A percentile compares a stretch with the other conserved stretches of the same genome.
phyloP scores from a whole-genome alignment of 2,888 invertebrate species.

The Drosophila pseudotakahashii region DNA sequence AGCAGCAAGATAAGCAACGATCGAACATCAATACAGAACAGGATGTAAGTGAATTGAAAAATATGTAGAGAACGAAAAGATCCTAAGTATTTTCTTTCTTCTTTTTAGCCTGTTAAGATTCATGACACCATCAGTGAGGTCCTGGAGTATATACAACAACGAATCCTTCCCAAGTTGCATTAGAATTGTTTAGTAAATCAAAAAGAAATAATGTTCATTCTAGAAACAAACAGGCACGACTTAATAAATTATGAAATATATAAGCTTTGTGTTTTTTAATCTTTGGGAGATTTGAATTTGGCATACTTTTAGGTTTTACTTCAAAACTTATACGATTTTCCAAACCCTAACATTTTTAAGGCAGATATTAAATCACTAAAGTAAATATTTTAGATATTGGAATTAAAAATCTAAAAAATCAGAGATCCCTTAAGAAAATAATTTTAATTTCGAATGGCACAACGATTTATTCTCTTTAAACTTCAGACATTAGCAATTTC shows the following conservation, averaged over 20 bases:
- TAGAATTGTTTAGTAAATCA: background rate
- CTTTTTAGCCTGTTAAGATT: conserved; percentile 61
- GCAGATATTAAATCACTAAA: background rate
- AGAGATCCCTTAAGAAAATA: background rate
- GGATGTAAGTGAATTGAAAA: conserved; percentile 46
- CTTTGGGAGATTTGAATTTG: too few species aligned
- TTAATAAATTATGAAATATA: background rate
- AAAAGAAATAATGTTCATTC: background rate
- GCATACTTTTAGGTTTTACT: too few species aligned
- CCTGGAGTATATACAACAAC: conserved; percentile 73
- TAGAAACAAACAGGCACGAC: background rate
- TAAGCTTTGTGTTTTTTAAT: background rate
- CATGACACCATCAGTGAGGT: conserved; percentile 71
- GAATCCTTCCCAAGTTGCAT: conserved; percentile 67
- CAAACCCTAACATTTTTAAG: too few species aligned
- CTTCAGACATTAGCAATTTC: background rate
- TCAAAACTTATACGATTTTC: too few species aligned
- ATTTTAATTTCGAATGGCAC: conserved; percentile 13
- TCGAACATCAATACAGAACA: conserved; percentile 25
- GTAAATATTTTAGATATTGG: too few species aligned
- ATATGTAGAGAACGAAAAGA: too few species aligned
- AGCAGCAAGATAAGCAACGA: background rate
- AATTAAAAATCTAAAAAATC: background rate
- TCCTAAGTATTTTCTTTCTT: background rate
- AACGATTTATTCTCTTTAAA: conserved; percentile 8